Conservation (phyloP, 1,140 invertebrate species). For the Macrobrachium nipponense region DNA sequence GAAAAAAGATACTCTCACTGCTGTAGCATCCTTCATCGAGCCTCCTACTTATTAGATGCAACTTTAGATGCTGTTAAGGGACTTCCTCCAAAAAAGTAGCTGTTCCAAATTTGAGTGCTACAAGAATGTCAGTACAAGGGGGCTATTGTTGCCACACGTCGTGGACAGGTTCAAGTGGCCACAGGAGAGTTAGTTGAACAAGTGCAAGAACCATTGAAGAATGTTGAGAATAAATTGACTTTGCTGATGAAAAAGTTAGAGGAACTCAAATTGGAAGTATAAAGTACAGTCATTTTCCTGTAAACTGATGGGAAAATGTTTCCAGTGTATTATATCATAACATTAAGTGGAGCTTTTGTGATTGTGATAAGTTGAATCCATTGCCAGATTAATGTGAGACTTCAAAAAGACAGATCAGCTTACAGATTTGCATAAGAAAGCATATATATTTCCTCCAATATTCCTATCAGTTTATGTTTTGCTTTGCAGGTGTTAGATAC, state of each 20-base stretch:
- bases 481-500: no score
- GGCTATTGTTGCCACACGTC: slow-evolving; percentile 10
- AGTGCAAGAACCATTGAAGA: slow-evolving; percentile 39
- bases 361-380: no score
- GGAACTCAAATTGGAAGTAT: neutral
- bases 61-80: slow-evolving; percentile 28
- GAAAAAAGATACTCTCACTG: slow-evolving; percentile 69
- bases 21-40: slow-evolving; percentile 45
- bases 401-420: no score
- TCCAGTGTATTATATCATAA: no score
- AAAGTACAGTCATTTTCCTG: no score
- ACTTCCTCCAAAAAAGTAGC: slow-evolving; percentile 26
- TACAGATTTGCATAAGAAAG: no score
- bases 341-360: no score
- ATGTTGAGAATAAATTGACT: slow-evolving; percentile 36
- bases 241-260: slow-evolving; percentile 23
- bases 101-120: slow-evolving; percentile 31
- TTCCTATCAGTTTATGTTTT: no score
- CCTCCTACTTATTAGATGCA: slow-evolving; percentile 35
- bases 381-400: no score
- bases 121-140: slow-evolving; percentile 33
- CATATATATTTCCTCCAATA: no score
- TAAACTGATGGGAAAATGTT: no score
- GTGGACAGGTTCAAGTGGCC: slow-evolving; percentile 35
- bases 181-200: slow-evolving; percentile 47